A percentile compares a stretch with the other conserved stretches of the same genome.
phyloP scores from a whole-genome alignment of 2,797 vertebrate genomes.

The Syngnathus acus region DNA sequence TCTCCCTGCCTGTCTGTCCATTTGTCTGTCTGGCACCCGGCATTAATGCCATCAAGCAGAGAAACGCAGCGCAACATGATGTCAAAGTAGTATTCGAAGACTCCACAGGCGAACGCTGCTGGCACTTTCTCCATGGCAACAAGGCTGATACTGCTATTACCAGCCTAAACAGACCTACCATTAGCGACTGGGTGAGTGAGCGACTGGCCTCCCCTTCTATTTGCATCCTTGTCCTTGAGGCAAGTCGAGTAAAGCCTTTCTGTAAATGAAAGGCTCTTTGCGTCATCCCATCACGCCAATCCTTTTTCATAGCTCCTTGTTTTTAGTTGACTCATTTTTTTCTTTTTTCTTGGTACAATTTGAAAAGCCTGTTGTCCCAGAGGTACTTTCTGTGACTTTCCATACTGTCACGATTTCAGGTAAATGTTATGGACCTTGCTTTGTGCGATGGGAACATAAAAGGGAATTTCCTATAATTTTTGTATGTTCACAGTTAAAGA shows the following conservation, averaged over 20 bases:
- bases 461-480: not conserved
- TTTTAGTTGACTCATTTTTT: not conserved
- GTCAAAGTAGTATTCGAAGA: constrained; percentile 1
- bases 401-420: not conserved
- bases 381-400: not conserved
- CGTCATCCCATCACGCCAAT: constrained; percentile 26
- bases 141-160: constrained; percentile 31
- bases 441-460: not conserved
- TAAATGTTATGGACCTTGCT: not conserved
- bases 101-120: constrained; percentile 3
- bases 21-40: not conserved
- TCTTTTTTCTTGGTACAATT: constrained; percentile 11
- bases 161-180: constrained; percentile 23
- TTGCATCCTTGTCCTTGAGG: constrained; percentile 37
- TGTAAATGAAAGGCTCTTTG: constrained; percentile 23
- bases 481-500: no score
- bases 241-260: constrained; percentile 29
- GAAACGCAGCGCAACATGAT: not conserved
- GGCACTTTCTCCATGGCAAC: constrained; percentile 58
- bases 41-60: not conserved
- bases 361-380: constrained; percentile 14
- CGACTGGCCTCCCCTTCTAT: constrained; percentile 26
- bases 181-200: constrained; percentile 13
- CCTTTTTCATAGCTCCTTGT: not conserved
- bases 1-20: not conserved